Percentiles rank a stretch among this genome's conserved stretches.
Conservation (phyloP, 2,113 vertebrate genomes). For the Burhinus oedicnemus region DNA sequence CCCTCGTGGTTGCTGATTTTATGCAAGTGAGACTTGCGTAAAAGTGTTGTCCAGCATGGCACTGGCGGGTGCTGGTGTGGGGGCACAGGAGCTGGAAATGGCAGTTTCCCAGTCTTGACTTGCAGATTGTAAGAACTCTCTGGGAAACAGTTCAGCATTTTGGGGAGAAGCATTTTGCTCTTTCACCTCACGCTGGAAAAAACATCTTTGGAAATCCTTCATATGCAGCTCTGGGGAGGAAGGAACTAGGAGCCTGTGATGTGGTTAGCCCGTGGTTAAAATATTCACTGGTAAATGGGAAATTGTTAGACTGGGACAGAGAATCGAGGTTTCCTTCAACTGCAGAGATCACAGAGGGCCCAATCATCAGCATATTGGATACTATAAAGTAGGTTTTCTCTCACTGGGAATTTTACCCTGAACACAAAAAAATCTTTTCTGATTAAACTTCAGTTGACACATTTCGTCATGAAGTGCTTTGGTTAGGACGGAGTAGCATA, state of each 20-base stretch:
- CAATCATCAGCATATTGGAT: not conserved
- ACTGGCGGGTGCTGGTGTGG: not conserved
- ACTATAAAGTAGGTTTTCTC: not conserved
- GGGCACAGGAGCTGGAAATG: not conserved
- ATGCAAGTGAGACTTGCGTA: not conserved
- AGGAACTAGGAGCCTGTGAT: not conserved
- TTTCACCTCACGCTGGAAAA: not conserved
- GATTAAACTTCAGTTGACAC: not conserved
- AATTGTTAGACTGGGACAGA: not conserved
- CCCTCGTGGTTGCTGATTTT: fast-evolving
- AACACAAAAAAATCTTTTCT: not conserved
- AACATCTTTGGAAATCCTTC: not conserved
- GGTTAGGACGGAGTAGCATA: not conserved
- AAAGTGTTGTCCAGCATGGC: fast-evolving
- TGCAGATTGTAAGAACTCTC: not conserved
- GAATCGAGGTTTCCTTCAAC: not conserved
- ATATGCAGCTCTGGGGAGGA: too few species aligned
- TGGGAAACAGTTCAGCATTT: not conserved
- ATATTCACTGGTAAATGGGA: not conserved
- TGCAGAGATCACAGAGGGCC: not conserved
- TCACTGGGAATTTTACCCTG: not conserved
- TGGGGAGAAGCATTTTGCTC: not conserved
- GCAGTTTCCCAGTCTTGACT: not conserved
- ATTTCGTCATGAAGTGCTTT: not conserved
- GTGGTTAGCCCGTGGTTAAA: not conserved